Evolutionary conservation across 2,888 invertebrate genomes (phyloP).

Genomic region (Drosophila fungiperda): DNA sequence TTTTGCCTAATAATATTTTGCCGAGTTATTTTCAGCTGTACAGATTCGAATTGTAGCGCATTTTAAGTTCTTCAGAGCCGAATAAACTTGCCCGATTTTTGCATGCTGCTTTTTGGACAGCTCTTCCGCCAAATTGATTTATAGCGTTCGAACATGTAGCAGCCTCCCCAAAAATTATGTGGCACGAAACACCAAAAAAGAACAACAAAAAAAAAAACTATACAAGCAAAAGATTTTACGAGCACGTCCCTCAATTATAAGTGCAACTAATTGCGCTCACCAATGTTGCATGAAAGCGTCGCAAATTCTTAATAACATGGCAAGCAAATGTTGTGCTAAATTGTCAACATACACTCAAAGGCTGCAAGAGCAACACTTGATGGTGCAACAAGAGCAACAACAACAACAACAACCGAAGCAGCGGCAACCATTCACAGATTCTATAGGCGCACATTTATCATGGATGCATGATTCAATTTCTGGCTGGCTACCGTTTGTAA

Average conservation of each 20-base stretch:
- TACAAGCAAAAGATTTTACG: conserved; percentile 23
- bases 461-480: conserved; percentile 44
- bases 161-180: conserved; percentile 25
- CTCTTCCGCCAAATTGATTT: conserved; percentile 70
- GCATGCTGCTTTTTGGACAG: conserved; percentile 51
- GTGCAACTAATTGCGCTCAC: conserved; percentile 70
- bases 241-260: conserved; percentile 75
- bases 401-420: conserved; percentile 28
- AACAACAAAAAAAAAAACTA: conserved; percentile 11
- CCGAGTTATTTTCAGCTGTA: background rate
- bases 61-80: conserved; percentile 2
- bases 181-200: background rate
- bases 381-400: conserved; percentile 10
- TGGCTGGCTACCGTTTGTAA: conserved; percentile 65
- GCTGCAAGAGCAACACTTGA: conserved; percentile 2
- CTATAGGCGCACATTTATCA: conserved; percentile 66
- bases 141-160: conserved; percentile 74
- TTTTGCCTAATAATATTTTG: background rate
- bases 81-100: conserved; percentile 26
- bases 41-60: conserved; percentile 38
- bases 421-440: conserved; percentile 27
- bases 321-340: conserved; percentile 75
- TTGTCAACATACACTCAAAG: conserved; percentile 69
- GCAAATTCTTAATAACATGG: conserved; percentile 71
- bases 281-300: conserved; percentile 75